Conservation (phyloP, 2,113 vertebrate genomes). For the Tyto alba region DNA sequence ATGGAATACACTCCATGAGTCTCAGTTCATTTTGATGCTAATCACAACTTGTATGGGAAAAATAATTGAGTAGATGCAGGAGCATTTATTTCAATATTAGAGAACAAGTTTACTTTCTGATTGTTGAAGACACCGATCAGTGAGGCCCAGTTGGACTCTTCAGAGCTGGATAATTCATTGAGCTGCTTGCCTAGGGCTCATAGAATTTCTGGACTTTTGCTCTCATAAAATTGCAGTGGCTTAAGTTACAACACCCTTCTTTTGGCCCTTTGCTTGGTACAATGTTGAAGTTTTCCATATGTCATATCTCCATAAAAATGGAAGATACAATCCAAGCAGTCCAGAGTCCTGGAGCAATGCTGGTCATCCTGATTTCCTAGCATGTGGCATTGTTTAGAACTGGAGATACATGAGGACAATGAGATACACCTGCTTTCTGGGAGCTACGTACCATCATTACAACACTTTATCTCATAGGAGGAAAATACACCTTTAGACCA, state of each 20-base stretch:
- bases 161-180: neutral
- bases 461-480: neutral
- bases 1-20: neutral
- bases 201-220: neutral
- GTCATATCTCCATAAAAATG: neutral
- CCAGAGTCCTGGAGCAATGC: neutral
- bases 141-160: neutral
- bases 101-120: neutral
- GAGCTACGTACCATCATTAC: neutral
- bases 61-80: neutral
- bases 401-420: neutral
- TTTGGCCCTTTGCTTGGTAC: neutral
- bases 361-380: neutral
- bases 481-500: neutral
- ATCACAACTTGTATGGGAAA: neutral
- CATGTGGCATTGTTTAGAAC: neutral
- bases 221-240: neutral
- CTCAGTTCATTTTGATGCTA: neutral
- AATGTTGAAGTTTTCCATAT: neutral
- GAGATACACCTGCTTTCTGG: neutral
- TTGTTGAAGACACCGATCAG: neutral
- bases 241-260: neutral
- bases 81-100: neutral
- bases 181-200: neutral
- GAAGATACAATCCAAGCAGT: neutral